Base-by-base conservation (phyloP, 2,113 vertebrate species). In the Sinocyclocheilus grahami region DNA sequence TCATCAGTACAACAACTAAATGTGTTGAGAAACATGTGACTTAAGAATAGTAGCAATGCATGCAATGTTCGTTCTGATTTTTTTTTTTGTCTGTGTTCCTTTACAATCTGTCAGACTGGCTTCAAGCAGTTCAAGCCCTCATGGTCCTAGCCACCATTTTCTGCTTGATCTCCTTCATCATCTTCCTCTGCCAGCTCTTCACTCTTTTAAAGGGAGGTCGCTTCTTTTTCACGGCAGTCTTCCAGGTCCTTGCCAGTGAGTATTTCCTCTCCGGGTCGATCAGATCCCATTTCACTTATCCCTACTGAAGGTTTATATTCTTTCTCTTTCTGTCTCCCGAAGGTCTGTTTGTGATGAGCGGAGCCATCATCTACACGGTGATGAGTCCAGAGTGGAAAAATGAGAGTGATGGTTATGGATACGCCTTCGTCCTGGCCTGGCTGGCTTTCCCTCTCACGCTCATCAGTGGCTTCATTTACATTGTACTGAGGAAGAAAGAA, bases 331-430 rank as follows among this genome's bases (percentile, higher is more conserved):
- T 39, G 18, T 48, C 63, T 74, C 65, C 80, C 48, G 5, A 88
- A 99, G 98, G 97, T 90, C 93, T 99, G 65, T 99, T 98, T 0
- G 98, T 98, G 92, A 98, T 99, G 97, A 98, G 96, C 0, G 98
- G 92, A 0, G 97, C 97, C 0, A 96, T 98, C 92, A 99, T 99
- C 94, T 99, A 97, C 95, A 99, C 98, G 0, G 97, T 97, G 92
- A 95, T 96, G 94, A 93, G 95, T 89, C 89, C 93, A 0, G 93
- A 95, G 0, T 0, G 0, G 1, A 6, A 63, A 67, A 0, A 46
- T 0, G 53, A 48, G 0, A 58, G 12, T 0, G 85, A 83, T 3
- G 14, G 58, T 11, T 91, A 89, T 30, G 98, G 98, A 88, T 99
- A 97, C 0, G 93, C 97, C 87, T 99, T 99, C 69, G 96, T 98